phyloP scores from a whole-genome alignment of 2,113 vertebrate species.

The Myxocyprinus asiaticus region DNA sequence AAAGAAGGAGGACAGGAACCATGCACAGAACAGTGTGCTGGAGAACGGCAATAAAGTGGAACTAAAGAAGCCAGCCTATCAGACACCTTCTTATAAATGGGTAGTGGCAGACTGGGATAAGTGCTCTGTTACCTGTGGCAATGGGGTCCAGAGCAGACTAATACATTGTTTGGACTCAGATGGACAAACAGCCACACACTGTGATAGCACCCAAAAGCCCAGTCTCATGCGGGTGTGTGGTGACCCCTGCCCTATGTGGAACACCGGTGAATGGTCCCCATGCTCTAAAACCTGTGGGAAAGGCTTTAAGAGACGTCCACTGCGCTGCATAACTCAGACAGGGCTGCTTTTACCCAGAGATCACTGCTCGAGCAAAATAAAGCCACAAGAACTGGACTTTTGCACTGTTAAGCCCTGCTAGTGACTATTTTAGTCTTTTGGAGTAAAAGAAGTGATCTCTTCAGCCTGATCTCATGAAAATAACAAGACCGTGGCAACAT shows the following conservation, averaged over 20 bases:
- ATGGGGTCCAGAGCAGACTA: conserved; percentile 83
- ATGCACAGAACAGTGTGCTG: conserved; percentile 83
- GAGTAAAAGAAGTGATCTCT: too few species aligned
- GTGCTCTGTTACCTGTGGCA: conserved; percentile 86
- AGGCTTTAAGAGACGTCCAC: conserved; percentile 87
- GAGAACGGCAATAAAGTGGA: conserved; percentile 67
- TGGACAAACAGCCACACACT: conserved; percentile 77
- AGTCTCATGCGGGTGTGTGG: conserved; percentile 81
- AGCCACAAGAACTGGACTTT: conserved; percentile 98
- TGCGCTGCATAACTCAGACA: conserved; percentile 77
- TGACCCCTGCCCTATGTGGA: conserved; percentile 87
- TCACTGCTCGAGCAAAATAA: conserved; percentile 84
- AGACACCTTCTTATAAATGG: conserved; percentile 75
- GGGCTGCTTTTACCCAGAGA: conserved; percentile 82
- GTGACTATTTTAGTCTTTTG: conserved; percentile 33
- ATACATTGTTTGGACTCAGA: conserved; percentile 83
- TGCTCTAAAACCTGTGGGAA: conserved; percentile 95
- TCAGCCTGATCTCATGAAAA: too few species aligned
- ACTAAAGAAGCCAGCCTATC: conserved; percentile 31
- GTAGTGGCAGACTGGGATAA: conserved; percentile 81
- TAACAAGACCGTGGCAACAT: too few species aligned
- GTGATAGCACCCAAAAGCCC: conserved; percentile 77
- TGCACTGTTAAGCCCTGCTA: conserved; percentile 87
- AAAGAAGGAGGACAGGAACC: conserved; percentile 75
- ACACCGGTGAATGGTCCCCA: conserved; percentile 83